Evolutionary conservation across 2,888 invertebrate species (phyloP).

Genomic region (Tridacna gigas): DNA sequence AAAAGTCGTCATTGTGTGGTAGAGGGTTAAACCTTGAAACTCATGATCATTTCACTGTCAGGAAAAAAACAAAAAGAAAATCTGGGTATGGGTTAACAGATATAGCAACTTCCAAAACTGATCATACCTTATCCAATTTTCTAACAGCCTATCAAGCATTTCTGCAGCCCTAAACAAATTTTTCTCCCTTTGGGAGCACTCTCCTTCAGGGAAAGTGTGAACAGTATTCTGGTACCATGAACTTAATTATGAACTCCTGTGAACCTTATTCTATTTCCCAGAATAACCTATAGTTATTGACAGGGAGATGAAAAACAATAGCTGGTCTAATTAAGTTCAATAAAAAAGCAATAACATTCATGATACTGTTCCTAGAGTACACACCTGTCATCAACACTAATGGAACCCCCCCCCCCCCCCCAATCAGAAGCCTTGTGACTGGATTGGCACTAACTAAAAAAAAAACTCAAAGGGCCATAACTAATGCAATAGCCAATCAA

Average conservation of each 20-base stretch:
- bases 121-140: neutral
- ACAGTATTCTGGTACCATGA: slow-evolving; percentile 12
- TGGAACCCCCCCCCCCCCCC: too few species aligned
- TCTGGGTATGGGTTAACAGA: too few species aligned
- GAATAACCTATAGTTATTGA: slow-evolving; percentile 15
- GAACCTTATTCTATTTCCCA: slow-evolving; percentile 14
- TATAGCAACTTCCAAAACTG: too few species aligned
- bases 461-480: too few species aligned
- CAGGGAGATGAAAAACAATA: slow-evolving; percentile 1
- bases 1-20: too few species aligned
- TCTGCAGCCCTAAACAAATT: slow-evolving; percentile 17
- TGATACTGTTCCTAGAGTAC: slow-evolving; percentile 17
- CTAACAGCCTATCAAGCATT: slow-evolving; percentile 24
- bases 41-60: too few species aligned
- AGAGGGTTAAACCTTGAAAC: too few species aligned
- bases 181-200: slow-evolving; percentile 20
- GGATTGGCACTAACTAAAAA: too few species aligned
- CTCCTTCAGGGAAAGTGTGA: slow-evolving; percentile 18
- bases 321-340: slow-evolving; percentile 24
- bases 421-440: too few species aligned
- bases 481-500: too few species aligned
- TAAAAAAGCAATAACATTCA: slow-evolving; percentile 29
- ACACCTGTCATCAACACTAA: slow-evolving; percentile 38
- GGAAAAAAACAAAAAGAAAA: too few species aligned
- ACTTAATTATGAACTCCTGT: slow-evolving; percentile 14